Base-by-base conservation (phyloP, 1,140 invertebrate genomes). In the Chionoecetes opilio region DNA sequence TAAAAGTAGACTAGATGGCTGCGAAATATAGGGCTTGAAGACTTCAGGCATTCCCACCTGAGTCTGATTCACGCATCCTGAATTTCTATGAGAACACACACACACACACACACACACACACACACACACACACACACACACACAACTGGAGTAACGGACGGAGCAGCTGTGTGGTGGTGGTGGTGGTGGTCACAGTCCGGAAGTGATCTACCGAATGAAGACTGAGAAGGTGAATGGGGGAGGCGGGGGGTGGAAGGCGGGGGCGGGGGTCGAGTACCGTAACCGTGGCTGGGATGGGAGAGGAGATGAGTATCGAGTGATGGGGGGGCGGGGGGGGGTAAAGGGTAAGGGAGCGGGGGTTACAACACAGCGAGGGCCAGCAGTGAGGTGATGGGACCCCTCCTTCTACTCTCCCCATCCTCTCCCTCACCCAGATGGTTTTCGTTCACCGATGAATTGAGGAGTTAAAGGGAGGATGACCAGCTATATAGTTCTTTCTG, bases 161-260 rank as follows among this genome's bases (percentile, higher is more conserved):
- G 85, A 38, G 31, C 32, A 38, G 85, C 34, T 87, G 85, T 32
- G 37, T 3, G 35, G 84, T 34, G 84, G 85, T 87, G 85, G 63
- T 75, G n/a, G 63, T 75, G 63, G 0, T 75, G 63, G 63, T n/a
- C 63, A n/a, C 63, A 75, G 63, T 26, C 63, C 63, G 63, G 63
- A 75, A 75, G 63, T 75, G 63, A 75, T 75, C 63, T 75, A 26
- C n/a, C 63, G 63, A 75, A 75, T 75, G 63, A 75, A 75, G 63
- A 75, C n/a, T 26, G 63, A 63, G 3, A 26, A 0, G 46, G 46
- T 9, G 46, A 53, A 53, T 9, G 46, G 11, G 46, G 21, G 9
- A 17, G 11, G 5, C 5, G 41, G 46, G 46, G 46, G 46, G 9
- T 53, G 46, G 2, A 9, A 53, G 46, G 46, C 17, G 53, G n/a